Base-by-base conservation (phyloP, 2,888 invertebrate species). In the Athripsodes cinereus region DNA sequence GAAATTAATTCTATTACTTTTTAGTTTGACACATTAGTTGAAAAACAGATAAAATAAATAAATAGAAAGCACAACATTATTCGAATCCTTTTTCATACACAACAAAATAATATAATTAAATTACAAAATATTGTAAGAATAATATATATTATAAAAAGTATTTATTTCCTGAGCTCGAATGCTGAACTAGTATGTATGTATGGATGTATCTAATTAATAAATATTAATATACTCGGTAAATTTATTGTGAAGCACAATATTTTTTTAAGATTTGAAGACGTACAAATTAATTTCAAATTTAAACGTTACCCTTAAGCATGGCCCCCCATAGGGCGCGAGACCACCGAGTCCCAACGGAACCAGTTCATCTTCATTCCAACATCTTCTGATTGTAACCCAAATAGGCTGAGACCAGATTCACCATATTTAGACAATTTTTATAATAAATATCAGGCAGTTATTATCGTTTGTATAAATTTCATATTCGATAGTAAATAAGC, bases 311-410 rank as follows among this genome's bases (percentile, higher is more conserved):
- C 40, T 40, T 34, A 26, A 31, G 26, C 13, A 16, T 26, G 35
- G 46, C 44, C 53, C 26, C 52, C 51, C 51, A 20, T 22, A 3
- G 13, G 40, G n/a, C 10, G 2, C 49, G 57, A 19, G 51, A 53
- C 57, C 53, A 22, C 57, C 49, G 34, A 21, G 50, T 51, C 55
- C 59, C 53, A 2, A 52, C 34, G 52, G 52, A 61, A 58, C 61
- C 59, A 40, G 61, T 61, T 58, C 53, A 52, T 59, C 59, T 51
- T 59, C 61, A 59, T 61, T 59, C 40, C 46, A 53, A 49, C 35
- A 49, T 26, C 40, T 31, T 52, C 53, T 52, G 31, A 11, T 13
- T 40, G 55, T 58, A 58, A 61, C 61, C 58, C 51, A 58, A 58
- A 61, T 61, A 58, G 61, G 58, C 40, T 13, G 40, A 3, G n/a